Base-by-base conservation (phyloP, 2,888 invertebrate species). In the Scrobipalpa atriplicella region DNA sequence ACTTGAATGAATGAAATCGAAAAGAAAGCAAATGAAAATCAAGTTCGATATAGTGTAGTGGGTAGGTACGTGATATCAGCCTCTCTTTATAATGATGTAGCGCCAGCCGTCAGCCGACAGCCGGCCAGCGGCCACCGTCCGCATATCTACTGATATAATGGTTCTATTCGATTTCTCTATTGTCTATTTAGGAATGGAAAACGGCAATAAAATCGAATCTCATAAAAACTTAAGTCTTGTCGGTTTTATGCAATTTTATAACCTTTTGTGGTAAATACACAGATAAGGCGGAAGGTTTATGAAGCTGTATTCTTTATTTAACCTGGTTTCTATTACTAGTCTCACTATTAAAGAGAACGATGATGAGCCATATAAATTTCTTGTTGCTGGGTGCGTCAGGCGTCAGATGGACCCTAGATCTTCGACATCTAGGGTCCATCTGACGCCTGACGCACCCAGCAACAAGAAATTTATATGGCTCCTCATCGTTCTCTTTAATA, bases 1-100 rank as follows among this genome's bases (percentile, higher is more conserved):
- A 52, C 19, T 52, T 52, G 52, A 19, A 52, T 52, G 52, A 52
- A 52, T 52, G 52, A 52, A 52, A 52, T 52, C 19, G 52, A 52
- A 19, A 52, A 52, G 18, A 18, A 18, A 52, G 29, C 29, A 29
- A 29, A 29, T 29, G 18, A 10, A 47, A 47, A 47, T 47, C 47
- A 16, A 47, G 47, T 47, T 47, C 47, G n/a, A 47, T 47, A 47
- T 47, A 47, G 47, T n/a, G 47, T 47, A 47, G 47, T 10, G 47
- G 7, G 16, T 16, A 6, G 3, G 2, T 47, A 47, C 47, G 13
- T 43, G 47, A 47, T 16, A 47, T 47, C 29, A 29, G 29, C 16
- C 16, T 6, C 47, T 16, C 1, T n/a, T 1, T 47, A 5, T 16
- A 16, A 16, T 47, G 10, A 8, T 16, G 47, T 47, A 47, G 11